A percentile compares a stretch with the other conserved stretches of the same genome.
phyloP scores from a whole-genome alignment of 2,888 invertebrate species.

The Argyresthia albistria region DNA sequence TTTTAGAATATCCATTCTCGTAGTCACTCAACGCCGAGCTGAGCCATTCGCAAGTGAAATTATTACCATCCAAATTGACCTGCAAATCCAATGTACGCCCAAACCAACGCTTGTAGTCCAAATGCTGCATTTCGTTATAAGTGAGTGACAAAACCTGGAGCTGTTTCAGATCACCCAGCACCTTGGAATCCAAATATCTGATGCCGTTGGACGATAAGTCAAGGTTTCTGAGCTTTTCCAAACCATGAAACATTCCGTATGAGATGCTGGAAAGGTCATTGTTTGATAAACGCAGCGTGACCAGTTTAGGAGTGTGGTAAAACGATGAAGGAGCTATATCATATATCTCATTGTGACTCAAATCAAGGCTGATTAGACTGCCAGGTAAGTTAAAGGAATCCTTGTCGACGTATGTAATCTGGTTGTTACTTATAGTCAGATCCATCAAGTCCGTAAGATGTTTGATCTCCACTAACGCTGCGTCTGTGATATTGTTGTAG shows the following conservation, averaged over 20 bases:
- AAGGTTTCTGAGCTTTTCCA: constrained; percentile 25
- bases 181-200: constrained; percentile 34
- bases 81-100: constrained; percentile 31
- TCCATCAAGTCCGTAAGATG: constrained; percentile 30
- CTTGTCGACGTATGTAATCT: constrained; percentile 29
- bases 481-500: constrained; percentile 42
- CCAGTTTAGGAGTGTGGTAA: constrained; percentile 25
- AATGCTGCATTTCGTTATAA: constrained; percentile 29
- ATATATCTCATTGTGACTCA: constrained; percentile 36
- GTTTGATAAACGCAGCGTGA: constrained; percentile 33
- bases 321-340: constrained; percentile 43
- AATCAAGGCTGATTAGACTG: constrained; percentile 30
- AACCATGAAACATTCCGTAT: constrained; percentile 43
- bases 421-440: constrained; percentile 41
- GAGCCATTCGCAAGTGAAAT: constrained; percentile 48
- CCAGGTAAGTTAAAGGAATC: constrained; percentile 35
- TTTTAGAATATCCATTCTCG: constrained; percentile 45
- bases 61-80: constrained; percentile 46
- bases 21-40: constrained; percentile 35
- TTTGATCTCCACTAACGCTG: constrained; percentile 28
- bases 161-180: constrained; percentile 40
- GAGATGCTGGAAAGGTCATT: constrained; percentile 34
- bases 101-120: constrained; percentile 44
- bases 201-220: constrained; percentile 36
- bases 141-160: constrained; percentile 33